Conservation (phyloP, 2,113 vertebrate species). For the Microtus oregoni region DNA sequence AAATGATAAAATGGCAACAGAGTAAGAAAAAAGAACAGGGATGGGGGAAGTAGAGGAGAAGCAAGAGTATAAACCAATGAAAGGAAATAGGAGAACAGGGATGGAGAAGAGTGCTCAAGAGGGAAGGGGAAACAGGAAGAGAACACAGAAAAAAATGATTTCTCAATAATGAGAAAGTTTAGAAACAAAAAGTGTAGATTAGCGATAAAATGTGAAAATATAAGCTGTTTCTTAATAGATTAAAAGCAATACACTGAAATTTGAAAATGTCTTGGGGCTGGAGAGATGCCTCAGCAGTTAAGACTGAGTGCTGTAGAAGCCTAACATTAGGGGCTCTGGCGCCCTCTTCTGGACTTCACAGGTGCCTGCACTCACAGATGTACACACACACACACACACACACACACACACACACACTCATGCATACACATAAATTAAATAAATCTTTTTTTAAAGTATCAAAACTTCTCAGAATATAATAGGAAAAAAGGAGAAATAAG, state of each 20-base stretch:
- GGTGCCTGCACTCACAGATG: too few species aligned
- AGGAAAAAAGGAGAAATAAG: background rate
- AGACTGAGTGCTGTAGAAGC: background rate
- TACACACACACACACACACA: background rate
- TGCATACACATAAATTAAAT: background rate
- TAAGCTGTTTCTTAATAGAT: background rate
- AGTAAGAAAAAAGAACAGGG: background rate
- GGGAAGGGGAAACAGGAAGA: too few species aligned
- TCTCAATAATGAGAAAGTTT: background rate
- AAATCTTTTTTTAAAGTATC: background rate
- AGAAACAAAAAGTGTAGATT: background rate
- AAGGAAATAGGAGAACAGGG: background rate
- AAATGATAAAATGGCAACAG: background rate
- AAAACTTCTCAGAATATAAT: background rate
- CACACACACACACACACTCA: background rate
- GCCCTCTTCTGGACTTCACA: background rate
- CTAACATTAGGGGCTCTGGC: background rate
- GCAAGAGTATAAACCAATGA: background rate
- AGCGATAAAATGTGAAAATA: background rate
- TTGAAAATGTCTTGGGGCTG: background rate
- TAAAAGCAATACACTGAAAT: background rate
- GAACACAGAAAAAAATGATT: background rate
- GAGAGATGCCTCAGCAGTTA: background rate
- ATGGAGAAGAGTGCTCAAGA: background rate
- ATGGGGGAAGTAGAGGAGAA: background rate